Base-by-base conservation (phyloP, 1,140 invertebrate genomes). In the Lordiphosa collinella region DNA sequence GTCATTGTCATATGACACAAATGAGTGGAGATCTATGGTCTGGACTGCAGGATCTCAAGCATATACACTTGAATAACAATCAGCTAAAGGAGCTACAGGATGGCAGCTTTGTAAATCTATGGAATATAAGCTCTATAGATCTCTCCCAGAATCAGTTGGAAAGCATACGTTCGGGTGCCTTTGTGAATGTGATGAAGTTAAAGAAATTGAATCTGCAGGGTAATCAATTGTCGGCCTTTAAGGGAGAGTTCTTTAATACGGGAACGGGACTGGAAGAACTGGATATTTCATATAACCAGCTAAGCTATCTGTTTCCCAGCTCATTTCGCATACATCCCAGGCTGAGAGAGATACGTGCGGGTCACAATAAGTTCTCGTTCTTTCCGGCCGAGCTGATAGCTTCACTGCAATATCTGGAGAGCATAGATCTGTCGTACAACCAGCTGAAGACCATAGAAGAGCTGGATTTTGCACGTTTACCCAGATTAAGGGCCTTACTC, bases 271-370 rank as follows among this genome's bases (percentile, higher is more conserved):
- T 96, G 22, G 93, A 95, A 90, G 90, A 92, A 47, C 88, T 96
- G 14, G 93, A 95, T 78, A 91, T 96, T 22, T 93, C 93, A 6
- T 87, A 94, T 41, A 96, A 96, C 89, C 92, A 94, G 63, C 89
- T 96, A 22, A 93, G 92, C 70, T 95, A 95, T 85, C 88, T 95
- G 29, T 95, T 94, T 68, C 94, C 94, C 3, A 94, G 94, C 0
- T 95, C 95, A 3, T 96, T 97, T 78, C 92, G 93, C 74, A 94
- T 95, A 50, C 95, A 96, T 88, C 93, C 94, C 0, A 90, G 94
- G 22, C 76, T 97, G 12, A 91, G 91, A 38, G 89, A 91, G 82
- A 92, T 97, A 7, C 91, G 92, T 44, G 91, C 95, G 0, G 90
- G 91, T 0, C 90, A 92, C 38, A 97, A 97, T 88, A 92, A 93